Evolutionary conservation across 2,888 invertebrate genomes (phyloP).

Genomic region (Pristionchus exspectatus): DNA sequence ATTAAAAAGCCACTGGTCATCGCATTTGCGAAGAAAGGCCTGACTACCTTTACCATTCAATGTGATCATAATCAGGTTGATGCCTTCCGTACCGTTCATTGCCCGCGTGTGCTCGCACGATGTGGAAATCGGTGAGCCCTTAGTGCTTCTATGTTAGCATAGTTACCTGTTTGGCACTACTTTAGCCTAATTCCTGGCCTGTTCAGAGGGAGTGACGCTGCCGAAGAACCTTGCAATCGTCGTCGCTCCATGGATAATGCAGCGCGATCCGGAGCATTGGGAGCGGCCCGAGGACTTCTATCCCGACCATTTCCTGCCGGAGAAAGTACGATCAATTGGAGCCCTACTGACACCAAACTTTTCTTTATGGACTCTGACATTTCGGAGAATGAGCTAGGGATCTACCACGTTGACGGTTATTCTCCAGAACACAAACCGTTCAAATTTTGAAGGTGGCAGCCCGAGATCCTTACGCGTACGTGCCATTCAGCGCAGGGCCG

Average conservation of each 20-base stretch:
- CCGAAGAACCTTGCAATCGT: conserved; percentile 62
- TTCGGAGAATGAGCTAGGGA: too few species aligned
- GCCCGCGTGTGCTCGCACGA: conserved; percentile 62
- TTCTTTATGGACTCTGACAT: too few species aligned
- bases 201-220: conserved; percentile 62
- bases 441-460: conserved; percentile 57
- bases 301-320: conserved; percentile 79
- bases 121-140: background rate
- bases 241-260: conserved; percentile 63
- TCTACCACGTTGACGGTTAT: too few species aligned
- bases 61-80: too few species aligned
- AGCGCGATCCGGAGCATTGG: conserved; percentile 65
- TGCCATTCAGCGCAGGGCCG: conserved; percentile 81
- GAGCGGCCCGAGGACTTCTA: conserved; percentile 79
- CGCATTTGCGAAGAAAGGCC: too few species aligned
- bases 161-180: too few species aligned
- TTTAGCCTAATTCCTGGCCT: too few species aligned
- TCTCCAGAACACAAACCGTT: too few species aligned
- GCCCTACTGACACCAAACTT: too few species aligned
- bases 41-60: too few species aligned
- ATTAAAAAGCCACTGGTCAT: too few species aligned
- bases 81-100: conserved; percentile 67
- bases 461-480: conserved; percentile 80
- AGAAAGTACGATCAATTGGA: conserved; percentile 71
- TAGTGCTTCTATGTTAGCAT: too few species aligned